Conservation (phyloP, 1,140 invertebrate species). For the Babylonia areolata region DNA sequence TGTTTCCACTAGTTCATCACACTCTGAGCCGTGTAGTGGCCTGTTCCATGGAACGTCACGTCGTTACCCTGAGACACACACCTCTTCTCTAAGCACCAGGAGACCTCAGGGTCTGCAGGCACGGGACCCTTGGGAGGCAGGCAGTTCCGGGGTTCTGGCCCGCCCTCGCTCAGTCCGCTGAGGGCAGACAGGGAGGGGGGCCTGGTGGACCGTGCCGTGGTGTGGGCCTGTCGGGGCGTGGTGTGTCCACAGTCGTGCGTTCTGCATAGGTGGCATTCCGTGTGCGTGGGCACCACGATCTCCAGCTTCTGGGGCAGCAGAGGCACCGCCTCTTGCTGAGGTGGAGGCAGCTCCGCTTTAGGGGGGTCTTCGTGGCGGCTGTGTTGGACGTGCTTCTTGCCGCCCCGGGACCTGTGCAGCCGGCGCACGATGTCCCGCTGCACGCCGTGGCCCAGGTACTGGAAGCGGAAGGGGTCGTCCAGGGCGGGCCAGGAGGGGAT, state of each 20-base stretch:
- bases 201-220: neutral
- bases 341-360: neutral
- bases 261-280: neutral
- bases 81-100: neutral
- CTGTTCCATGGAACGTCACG: neutral
- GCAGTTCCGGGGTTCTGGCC: neutral
- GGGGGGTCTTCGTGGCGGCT: neutral
- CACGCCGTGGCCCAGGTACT: neutral
- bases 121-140: neutral
- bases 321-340: neutral
- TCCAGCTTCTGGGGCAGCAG: constrained; percentile 15
- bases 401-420: neutral
- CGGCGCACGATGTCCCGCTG: constrained; percentile 14
- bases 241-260: neutral
- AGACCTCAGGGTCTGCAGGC: neutral
- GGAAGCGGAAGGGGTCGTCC: constrained; percentile 19
- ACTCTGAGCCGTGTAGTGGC: neutral
- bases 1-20: neutral
- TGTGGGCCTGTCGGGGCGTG: neutral
- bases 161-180: neutral
- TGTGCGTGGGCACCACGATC: constrained; percentile 1
- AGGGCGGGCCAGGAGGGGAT: neutral
- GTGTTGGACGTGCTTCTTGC: neutral
- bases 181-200: neutral
- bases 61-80: neutral